These are phyloP conservation scores for Tragelaphus strepsiceros DNA, from an alignment of 2,113 vertebrate species.

Conservation along the genomic window DNA sequence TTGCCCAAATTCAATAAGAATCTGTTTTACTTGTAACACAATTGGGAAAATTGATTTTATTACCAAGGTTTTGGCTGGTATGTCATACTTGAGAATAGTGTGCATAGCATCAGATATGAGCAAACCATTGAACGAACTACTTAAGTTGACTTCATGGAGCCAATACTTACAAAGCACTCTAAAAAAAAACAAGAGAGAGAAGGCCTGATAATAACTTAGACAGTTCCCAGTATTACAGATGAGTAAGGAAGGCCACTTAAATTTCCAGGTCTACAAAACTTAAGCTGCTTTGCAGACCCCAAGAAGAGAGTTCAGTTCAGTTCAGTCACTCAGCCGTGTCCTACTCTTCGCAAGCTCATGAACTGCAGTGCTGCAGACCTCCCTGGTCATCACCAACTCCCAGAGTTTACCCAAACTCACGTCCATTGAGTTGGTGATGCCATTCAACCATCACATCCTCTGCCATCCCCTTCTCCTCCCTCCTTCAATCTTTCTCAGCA, in stretches of 20 bases:
- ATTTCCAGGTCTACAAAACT: background rate
- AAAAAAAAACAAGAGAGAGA: background rate
- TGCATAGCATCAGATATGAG: background rate
- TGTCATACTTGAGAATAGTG: background rate
- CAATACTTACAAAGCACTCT: background rate
- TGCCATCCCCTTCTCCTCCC: background rate
- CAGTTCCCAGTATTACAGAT: background rate
- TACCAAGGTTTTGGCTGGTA: background rate
- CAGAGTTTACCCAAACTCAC: background rate
- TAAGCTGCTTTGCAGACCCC: background rate
- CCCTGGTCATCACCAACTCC: background rate
- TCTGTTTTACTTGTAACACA: background rate
- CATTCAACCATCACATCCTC: background rate
- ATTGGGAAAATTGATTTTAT: background rate
- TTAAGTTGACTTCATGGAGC: background rate
- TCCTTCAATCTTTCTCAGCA: background rate
- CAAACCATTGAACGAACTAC: background rate
- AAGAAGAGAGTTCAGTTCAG: background rate
- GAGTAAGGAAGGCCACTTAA: background rate
- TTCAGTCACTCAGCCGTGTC: background rate
- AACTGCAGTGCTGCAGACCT: rapidly evolving
- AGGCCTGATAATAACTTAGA: background rate
- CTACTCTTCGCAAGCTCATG: rapidly evolving
- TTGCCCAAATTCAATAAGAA: background rate
- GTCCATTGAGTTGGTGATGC: background rate